Conservation (phyloP, 2,797 vertebrate species). For the Myotis myotis region DNA sequence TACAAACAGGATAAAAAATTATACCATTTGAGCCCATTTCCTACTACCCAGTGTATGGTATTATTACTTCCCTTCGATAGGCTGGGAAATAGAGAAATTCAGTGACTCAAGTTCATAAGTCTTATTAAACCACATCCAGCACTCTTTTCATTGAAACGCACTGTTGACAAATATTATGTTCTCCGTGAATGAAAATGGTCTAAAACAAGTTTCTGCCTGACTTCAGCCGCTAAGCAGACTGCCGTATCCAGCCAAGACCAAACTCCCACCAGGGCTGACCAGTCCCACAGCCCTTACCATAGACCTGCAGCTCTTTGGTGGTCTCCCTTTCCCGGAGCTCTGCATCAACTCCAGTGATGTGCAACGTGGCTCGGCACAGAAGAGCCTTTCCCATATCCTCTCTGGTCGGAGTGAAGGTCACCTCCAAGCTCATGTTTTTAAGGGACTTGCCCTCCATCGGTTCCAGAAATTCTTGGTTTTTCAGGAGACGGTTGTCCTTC, state of each 20-base stretch:
- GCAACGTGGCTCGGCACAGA: slow-evolving; percentile 86
- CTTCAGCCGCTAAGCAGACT: not conserved
- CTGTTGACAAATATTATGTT: not conserved
- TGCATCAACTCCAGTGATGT: slow-evolving; percentile 56
- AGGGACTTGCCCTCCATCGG: slow-evolving; percentile 62
- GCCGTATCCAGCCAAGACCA: too few relatives aligned
- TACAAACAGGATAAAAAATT: not conserved
- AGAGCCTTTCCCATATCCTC: slow-evolving; percentile 83
- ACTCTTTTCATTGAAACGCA: not conserved
- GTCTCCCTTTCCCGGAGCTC: slow-evolving; percentile 76
- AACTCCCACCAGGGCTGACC: not conserved
- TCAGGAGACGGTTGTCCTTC: slow-evolving; percentile 67
- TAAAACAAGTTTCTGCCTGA: not conserved
- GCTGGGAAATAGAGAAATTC: not conserved
- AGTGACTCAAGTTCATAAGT: not conserved
- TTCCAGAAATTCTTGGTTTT: not conserved
- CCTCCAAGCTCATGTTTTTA: slow-evolving; percentile 81
- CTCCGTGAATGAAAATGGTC: not conserved
- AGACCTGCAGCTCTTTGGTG: slow-evolving; percentile 79
- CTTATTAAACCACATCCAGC: not conserved
- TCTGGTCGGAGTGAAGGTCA: slow-evolving; percentile 69
- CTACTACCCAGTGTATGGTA: not conserved
- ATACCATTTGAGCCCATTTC: not conserved
- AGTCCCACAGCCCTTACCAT: slow-evolving; percentile 86
- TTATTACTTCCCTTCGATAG: not conserved